These are phyloP conservation scores for Troglohyphantes excavatus DNA, from an alignment of 2,888 invertebrate species.

Conservation along the genomic window DNA sequence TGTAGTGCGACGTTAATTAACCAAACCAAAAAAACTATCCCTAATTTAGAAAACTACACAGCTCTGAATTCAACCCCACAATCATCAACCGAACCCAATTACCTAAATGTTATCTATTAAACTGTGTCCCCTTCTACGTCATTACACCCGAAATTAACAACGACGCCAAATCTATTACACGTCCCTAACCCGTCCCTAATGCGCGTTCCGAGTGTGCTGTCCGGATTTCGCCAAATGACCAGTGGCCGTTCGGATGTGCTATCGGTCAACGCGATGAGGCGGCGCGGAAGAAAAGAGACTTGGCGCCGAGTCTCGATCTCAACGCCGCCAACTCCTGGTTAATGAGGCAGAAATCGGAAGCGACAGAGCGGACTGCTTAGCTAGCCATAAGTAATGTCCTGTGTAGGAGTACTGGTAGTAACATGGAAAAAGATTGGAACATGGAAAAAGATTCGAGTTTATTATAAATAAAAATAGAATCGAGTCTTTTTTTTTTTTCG, in stretches of 20 bases:
- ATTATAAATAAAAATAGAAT: constrained; percentile 6
- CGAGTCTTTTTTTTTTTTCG: no score
- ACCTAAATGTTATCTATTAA: neutral
- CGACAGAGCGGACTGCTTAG: constrained; percentile 17
- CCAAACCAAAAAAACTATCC: no score
- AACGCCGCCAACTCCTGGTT: neutral
- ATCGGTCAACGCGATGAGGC: neutral
- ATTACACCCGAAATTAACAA: neutral
- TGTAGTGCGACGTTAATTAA: no score
- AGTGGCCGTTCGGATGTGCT: neutral
- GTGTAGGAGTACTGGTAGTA: neutral
- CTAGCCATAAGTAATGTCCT: constrained; percentile 45
- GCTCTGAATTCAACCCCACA: no score
- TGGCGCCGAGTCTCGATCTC: neutral
- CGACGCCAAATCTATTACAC: neutral
- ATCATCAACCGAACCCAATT: neutral
- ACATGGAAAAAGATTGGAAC: neutral
- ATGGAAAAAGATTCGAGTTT: neutral
- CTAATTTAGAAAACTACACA: no score
- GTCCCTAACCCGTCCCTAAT: neutral
- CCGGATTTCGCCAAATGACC: neutral
- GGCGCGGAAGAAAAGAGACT: neutral
- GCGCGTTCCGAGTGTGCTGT: neutral
- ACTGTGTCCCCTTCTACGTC: neutral
- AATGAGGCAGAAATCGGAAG: constrained; percentile 64